phyloP scores from a whole-genome alignment of 37 sponge, comb jelly and placozoan genomes.

The Tethya wilhelma region DNA sequence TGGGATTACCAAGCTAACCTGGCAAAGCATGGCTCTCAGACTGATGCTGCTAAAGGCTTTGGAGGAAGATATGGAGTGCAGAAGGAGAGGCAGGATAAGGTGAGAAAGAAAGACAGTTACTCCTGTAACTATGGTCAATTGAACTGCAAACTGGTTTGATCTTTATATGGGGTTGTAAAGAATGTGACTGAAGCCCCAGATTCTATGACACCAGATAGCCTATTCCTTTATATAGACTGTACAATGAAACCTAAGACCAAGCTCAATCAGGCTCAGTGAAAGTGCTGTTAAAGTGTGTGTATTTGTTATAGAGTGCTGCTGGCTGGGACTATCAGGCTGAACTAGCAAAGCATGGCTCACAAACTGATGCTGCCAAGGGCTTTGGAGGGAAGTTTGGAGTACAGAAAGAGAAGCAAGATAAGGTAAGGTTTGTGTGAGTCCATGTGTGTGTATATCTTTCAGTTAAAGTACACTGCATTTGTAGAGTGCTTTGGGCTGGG shows the following conservation, averaged over 20 bases:
- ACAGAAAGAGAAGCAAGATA: slow-evolving; percentile 84
- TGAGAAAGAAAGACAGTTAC: background rate
- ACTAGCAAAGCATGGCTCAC: slow-evolving; percentile 85
- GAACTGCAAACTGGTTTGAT: background rate
- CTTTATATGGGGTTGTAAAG: background rate
- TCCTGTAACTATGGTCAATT: background rate
- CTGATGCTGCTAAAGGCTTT: slow-evolving; percentile 91
- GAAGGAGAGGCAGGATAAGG: slow-evolving; percentile 91
- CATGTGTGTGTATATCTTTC: slow-evolving; percentile 27
- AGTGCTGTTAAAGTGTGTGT: background rate
- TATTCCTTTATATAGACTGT: background rate
- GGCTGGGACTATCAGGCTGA: slow-evolving; percentile 90
- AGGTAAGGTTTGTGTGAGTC: slow-evolving; percentile 39
- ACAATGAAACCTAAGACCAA: background rate
- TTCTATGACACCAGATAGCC: too few species aligned
- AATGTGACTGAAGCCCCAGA: too few species aligned
- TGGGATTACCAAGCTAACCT: slow-evolving; percentile 82
- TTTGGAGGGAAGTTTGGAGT: slow-evolving; percentile 95
- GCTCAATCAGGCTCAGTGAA: background rate
- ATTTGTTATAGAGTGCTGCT: slow-evolving; percentile 71
- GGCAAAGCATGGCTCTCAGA: slow-evolving; percentile 85
- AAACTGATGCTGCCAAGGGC: slow-evolving; percentile 88
- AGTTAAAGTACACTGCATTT: slow-evolving; percentile 3
- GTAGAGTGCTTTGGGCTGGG: slow-evolving; percentile 86
- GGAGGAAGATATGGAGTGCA: slow-evolving; percentile 95